These are phyloP conservation scores for Agrilus mali DNA, from an alignment of 2,888 invertebrate genomes.

Conservation along the genomic window DNA sequence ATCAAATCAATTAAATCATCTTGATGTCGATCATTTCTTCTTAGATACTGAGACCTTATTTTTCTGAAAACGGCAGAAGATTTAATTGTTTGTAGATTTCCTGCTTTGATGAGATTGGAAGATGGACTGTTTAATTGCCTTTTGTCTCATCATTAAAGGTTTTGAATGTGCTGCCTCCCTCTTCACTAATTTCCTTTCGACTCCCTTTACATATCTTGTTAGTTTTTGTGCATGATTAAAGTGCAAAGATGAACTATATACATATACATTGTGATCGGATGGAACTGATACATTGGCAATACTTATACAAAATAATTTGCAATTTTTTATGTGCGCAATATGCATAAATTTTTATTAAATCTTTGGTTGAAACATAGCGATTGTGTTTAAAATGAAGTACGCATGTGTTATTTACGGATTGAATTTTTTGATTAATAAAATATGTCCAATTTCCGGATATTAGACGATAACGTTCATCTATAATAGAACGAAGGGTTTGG, in stretches of 20 bases:
- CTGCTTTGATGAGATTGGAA: neutral
- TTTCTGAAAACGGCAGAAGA: neutral
- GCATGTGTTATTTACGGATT: no score
- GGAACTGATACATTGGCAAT: no score
- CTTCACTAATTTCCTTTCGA: neutral
- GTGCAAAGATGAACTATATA: neutral
- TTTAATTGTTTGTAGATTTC: conserved; percentile 1
- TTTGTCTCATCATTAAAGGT: neutral
- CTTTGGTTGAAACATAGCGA: no score
- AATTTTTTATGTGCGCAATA: no score
- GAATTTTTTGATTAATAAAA: no score
- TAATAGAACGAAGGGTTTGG: no score
- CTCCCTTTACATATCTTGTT: neutral
- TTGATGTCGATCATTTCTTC: neutral
- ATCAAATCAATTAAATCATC: conserved; percentile 1
- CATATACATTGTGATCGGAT: no score
- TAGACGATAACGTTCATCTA: no score
- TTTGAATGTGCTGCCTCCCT: neutral
- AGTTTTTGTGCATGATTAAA: neutral
- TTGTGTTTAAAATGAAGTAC: no score
- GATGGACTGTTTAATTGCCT: neutral
- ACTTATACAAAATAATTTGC: no score
- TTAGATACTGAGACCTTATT: neutral
- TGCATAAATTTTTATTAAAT: no score
- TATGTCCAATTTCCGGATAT: no score